phyloP scores from a whole-genome alignment of 1,140 invertebrate genomes.

The Drosophila pruinosa region DNA sequence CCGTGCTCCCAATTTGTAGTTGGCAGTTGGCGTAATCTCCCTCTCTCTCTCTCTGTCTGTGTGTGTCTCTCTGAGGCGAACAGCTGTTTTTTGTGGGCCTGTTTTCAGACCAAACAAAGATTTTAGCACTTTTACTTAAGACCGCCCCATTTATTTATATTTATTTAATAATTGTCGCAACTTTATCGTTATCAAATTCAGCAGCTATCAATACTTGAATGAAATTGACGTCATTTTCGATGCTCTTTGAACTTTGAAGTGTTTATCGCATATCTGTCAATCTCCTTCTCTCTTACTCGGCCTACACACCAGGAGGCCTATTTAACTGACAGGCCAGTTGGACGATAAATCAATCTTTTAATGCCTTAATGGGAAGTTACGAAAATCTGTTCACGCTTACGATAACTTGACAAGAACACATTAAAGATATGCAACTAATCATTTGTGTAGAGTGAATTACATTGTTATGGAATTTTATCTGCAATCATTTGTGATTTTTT shows the following conservation, averaged over 20 bases:
- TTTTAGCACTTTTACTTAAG: constrained; percentile 28
- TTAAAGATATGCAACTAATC: background rate
- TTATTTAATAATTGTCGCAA: constrained; percentile 48
- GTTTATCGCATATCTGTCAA: constrained; percentile 3
- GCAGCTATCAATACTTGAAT: constrained; percentile 28
- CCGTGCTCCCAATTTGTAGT: background rate
- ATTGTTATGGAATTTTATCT: constrained; percentile 45
- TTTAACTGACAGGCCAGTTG: background rate
- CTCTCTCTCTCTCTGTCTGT: too few relatives aligned
- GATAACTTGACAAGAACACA: background rate
- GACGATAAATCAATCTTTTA: constrained; percentile 46
- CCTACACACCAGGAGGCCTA: constrained; percentile 2
- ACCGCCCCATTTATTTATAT: constrained; percentile 34
- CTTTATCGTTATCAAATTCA: constrained; percentile 40
- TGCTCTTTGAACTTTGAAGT: constrained; percentile 49
- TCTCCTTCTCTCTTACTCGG: background rate
- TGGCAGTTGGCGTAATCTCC: background rate
- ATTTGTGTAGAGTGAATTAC: constrained; percentile 4
- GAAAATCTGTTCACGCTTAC: constrained; percentile 6
- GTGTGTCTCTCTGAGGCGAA: constrained; percentile 28
- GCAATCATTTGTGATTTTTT: background rate
- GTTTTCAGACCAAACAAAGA: constrained; percentile 31
- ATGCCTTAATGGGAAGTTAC: constrained; percentile 24
- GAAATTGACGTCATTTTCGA: constrained; percentile 51
- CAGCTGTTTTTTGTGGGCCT: constrained; percentile 71